Conservation (phyloP, 2,888 invertebrate species). For the Poecilobothrus nobilitatus region DNA sequence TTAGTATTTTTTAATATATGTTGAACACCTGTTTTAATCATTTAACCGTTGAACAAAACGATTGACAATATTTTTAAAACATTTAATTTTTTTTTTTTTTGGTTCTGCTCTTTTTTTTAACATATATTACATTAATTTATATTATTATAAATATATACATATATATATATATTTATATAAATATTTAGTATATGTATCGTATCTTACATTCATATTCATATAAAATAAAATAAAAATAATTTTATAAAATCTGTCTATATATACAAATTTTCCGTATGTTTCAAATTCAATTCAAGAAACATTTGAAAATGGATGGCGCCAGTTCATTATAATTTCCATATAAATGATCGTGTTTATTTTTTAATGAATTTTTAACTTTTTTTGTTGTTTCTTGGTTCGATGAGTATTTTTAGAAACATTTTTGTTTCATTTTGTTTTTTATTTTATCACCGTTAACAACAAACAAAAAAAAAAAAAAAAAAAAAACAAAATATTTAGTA, state of each 20-base stretch:
- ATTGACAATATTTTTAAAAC: neutral
- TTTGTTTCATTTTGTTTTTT: too few relatives aligned
- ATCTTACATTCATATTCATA: neutral
- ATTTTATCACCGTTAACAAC: too few relatives aligned
- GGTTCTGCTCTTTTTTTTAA: neutral
- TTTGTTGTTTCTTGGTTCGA: too few relatives aligned
- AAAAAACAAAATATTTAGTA: too few relatives aligned
- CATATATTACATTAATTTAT: neutral
- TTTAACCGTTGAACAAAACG: neutral
- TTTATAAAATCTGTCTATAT: neutral
- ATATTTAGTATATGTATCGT: neutral
- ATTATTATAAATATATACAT: neutral
- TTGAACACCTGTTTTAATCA: neutral
- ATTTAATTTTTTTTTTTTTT: too few relatives aligned
- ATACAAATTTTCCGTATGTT: too few relatives aligned
- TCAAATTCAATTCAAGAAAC: neutral
- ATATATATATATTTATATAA: neutral
- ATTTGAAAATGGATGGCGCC: neutral
- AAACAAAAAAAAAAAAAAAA: too few relatives aligned
- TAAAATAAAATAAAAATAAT: neutral
- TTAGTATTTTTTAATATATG: neutral
- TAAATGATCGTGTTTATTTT: neutral
- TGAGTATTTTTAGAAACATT: too few relatives aligned
- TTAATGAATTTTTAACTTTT: too few relatives aligned
- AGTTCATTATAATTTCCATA: conserved; percentile 1